These are phyloP conservation scores for Etheostoma cragini DNA, from an alignment of 2,113 vertebrate genomes.

Conservation along the genomic window DNA sequence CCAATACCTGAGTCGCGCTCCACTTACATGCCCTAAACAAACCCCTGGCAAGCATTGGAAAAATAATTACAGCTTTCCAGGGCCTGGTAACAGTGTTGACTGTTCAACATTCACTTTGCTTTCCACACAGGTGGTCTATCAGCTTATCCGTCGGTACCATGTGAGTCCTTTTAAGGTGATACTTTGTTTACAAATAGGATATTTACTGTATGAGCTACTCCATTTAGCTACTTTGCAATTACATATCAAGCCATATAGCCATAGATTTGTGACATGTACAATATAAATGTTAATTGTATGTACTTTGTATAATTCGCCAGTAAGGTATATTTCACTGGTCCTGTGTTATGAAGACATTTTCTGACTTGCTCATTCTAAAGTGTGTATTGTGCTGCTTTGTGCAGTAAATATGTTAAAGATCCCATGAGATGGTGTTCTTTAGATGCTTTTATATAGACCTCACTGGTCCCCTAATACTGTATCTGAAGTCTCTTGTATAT, in stretches of 20 bases:
- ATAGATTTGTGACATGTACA: slow-evolving; percentile 43
- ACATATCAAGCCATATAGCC: neutral
- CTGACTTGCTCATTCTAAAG: neutral
- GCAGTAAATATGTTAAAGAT: neutral
- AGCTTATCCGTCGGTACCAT: neutral
- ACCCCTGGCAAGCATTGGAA: slow-evolving; percentile 64
- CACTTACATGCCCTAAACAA: slow-evolving; percentile 76
- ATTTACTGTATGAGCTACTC: neutral
- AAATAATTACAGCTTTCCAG: slow-evolving; percentile 73
- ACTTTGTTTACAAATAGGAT: neutral
- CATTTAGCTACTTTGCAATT: slow-evolving; percentile 2
- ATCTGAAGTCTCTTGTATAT: too few relatives aligned
- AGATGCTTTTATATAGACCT: too few relatives aligned
- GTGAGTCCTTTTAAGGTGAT: neutral
- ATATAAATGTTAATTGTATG: slow-evolving; percentile 66
- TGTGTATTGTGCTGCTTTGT: neutral
- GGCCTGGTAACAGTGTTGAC: slow-evolving; percentile 11
- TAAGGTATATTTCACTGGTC: neutral
- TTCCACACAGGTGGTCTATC: slow-evolving; percentile 12
- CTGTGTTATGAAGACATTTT: neutral
- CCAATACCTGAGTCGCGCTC: slow-evolving; percentile 64
- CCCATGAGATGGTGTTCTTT: too few relatives aligned
- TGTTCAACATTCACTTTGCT: slow-evolving; percentile 40
- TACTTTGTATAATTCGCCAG: slow-evolving; percentile 23
- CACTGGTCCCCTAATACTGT: too few relatives aligned